These are phyloP conservation scores for Lamprotornis superbus DNA, from an alignment of 2,113 vertebrate genomes.

Conservation along the genomic window DNA sequence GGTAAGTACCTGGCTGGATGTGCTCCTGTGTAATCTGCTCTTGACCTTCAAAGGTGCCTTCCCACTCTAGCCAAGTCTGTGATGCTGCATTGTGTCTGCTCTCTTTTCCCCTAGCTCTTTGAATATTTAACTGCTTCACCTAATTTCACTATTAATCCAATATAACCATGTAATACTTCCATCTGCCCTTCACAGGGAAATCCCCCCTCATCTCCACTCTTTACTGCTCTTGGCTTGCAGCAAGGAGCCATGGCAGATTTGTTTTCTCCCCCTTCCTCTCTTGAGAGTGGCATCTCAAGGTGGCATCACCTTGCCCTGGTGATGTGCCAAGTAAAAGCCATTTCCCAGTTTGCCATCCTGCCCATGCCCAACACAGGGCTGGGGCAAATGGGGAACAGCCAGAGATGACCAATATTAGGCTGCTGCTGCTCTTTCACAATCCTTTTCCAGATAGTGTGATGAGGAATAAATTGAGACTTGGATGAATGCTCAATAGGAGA, in stretches of 20 bases:
- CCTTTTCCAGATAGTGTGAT: not conserved
- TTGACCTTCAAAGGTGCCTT: not conserved
- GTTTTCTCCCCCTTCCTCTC: not conserved
- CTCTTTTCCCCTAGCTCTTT: not conserved
- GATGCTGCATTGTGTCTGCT: not conserved
- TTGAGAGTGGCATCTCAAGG: not conserved
- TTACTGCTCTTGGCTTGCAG: not conserved
- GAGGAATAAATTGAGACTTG: not conserved
- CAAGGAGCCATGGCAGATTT: not conserved
- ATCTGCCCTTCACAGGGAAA: not conserved
- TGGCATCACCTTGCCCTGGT: not conserved
- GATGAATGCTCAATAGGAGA: not conserved
- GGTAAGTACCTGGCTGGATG: rapidly evolving
- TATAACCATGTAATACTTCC: not conserved
- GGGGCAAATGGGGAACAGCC: rapidly evolving
- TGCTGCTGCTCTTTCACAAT: not conserved
- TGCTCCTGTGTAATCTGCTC: not conserved
- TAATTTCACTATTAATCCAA: not conserved
- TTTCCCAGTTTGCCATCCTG: not conserved
- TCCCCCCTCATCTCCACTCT: not conserved
- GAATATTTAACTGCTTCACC: not conserved
- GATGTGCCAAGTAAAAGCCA: rapidly evolving
- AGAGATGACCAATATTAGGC: not conserved
- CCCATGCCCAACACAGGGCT: rapidly evolving
- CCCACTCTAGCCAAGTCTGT: not conserved